Percentiles rank a stretch among this genome's conserved stretches.
phyloP scores from a whole-genome alignment of 1,140 invertebrate species.

The Galleria mellonella region DNA sequence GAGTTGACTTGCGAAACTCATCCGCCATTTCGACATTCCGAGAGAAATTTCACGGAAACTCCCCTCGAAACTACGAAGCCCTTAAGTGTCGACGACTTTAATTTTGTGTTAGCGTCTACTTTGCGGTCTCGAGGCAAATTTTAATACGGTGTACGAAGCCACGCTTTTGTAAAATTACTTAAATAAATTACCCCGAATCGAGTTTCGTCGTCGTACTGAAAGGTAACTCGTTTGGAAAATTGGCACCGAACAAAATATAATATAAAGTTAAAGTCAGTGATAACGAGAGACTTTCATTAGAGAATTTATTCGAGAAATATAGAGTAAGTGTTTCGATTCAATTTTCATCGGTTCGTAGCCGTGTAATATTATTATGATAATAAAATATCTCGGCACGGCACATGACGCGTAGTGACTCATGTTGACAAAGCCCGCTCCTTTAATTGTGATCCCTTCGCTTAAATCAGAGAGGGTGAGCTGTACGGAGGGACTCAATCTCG shows the following conservation, averaged over 20 bases:
- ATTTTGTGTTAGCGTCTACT: conserved; percentile 72
- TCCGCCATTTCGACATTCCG: conserved; percentile 68
- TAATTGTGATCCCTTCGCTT: conserved; percentile 44
- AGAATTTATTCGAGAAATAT: neutral
- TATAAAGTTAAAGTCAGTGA: too few species aligned
- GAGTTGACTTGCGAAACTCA: conserved; percentile 72
- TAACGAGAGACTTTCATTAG: conserved; percentile 1
- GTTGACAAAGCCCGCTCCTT: conserved; percentile 48
- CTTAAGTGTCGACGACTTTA: conserved; percentile 72
- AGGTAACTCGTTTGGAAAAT: conserved; percentile 48
- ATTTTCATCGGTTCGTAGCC: neutral
- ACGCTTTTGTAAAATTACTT: conserved; percentile 58
- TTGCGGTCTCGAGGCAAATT: conserved; percentile 66
- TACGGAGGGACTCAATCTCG: conserved; percentile 1
- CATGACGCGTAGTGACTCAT: conserved; percentile 18
- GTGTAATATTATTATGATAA: conserved; percentile 10
- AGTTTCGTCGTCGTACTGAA: conserved; percentile 39
- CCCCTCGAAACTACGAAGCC: conserved; percentile 62
- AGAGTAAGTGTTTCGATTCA: neutral
- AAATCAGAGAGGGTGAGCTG: conserved; percentile 18
- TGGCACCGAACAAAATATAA: conserved; percentile 32
- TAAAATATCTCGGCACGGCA: conserved; percentile 17
- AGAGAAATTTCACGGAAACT: conserved; percentile 62
- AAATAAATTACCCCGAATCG: conserved; percentile 63
- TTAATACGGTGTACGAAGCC: conserved; percentile 57